Conservation (phyloP, 2,888 invertebrate species). For the Tinea semifulvella region DNA sequence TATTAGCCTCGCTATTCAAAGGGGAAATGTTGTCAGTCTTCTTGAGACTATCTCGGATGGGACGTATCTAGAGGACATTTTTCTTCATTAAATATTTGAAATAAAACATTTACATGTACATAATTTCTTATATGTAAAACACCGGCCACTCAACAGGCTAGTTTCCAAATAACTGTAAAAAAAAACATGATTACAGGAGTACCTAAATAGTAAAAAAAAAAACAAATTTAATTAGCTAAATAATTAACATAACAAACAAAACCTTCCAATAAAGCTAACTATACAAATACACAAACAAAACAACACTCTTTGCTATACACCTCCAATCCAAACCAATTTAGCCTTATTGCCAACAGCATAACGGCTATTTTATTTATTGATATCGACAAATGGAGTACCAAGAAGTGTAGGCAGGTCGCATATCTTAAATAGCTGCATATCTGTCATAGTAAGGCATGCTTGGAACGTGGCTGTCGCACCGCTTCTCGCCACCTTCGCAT, state of each 20-base stretch:
- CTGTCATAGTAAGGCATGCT: constrained; percentile 29
- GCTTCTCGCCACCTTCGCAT: neutral
- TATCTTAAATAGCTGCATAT: constrained; percentile 36
- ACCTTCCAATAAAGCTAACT: neutral
- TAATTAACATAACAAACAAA: no score
- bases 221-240: constrained; percentile 1
- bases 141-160: no score
- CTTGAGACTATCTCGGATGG: no score
- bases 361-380: neutral
- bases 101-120: no score
- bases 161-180: no score
- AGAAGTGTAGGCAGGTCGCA: constrained; percentile 24
- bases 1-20: no score
- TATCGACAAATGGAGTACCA: neutral
- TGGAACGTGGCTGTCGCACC: constrained; percentile 22
- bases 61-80: no score
- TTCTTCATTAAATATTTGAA: no score
- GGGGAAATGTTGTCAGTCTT: no score
- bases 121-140: no score
- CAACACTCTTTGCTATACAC: neutral
- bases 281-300: neutral
- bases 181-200: no score
- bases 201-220: no score
- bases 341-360: neutral
- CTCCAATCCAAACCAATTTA: neutral